Evolutionary conservation across 2,113 vertebrate species (phyloP).

Genomic region (Galemys pyrenaicus): DNA sequence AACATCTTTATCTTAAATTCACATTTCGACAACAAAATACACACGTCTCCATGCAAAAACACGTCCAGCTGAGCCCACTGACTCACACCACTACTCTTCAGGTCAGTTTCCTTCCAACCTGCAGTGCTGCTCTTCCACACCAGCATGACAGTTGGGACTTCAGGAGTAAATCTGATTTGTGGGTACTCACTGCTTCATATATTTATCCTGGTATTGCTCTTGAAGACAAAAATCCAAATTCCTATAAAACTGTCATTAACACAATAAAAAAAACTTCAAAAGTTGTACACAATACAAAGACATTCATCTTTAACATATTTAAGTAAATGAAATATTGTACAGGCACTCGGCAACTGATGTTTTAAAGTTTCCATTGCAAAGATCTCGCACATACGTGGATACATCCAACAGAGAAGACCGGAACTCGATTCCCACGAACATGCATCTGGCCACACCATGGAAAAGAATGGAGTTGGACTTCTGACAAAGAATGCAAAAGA

Average conservation of each 20-base stretch:
- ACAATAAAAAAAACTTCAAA: constrained; percentile 46
- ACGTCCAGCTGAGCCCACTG: neutral
- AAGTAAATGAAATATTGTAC: constrained; percentile 1
- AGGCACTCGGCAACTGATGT: constrained; percentile 20
- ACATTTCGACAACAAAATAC: neutral
- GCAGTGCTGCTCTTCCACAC: neutral
- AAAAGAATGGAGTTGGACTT: neutral
- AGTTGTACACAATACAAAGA: neutral
- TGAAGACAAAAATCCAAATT: neutral
- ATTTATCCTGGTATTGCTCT: constrained; percentile 28
- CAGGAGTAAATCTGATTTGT: neutral
- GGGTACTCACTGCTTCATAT: neutral
- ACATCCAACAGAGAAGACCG: neutral
- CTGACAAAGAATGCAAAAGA: neutral
- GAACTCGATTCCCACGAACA: neutral
- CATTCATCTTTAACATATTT: neutral
- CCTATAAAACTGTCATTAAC: neutral
- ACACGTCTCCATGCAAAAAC: neutral
- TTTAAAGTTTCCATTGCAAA: constrained; percentile 32
- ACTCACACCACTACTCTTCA: neutral
- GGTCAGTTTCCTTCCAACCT: neutral
- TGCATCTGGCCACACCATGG: neutral
- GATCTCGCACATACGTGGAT: neutral
- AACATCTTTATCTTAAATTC: constrained; percentile 6
- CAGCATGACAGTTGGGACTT: neutral